Conservation (phyloP, 2,113 vertebrate species). For the Solea senegalensis region DNA sequence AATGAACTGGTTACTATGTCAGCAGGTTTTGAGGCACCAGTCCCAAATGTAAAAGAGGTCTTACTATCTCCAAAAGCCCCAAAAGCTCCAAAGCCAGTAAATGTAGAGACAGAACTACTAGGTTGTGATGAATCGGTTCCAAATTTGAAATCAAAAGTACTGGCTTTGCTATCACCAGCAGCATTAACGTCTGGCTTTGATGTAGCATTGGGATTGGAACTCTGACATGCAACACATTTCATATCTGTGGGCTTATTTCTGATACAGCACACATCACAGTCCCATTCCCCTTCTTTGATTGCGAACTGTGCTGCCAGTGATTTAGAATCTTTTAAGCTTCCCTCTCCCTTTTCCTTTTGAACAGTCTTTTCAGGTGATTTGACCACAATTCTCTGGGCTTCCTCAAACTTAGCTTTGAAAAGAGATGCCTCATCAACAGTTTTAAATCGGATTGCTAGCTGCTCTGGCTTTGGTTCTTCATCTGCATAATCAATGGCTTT, state of each 20-base stretch:
- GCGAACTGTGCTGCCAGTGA: constrained; percentile 77
- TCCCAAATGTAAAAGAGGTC: constrained; percentile 81
- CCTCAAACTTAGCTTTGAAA: constrained; percentile 95
- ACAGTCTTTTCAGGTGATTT: constrained; percentile 54
- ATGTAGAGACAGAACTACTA: constrained; percentile 40
- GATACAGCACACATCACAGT: constrained; percentile 83
- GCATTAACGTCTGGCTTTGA: constrained; percentile 53
- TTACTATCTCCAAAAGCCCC: constrained; percentile 40
- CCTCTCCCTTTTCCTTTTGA: constrained; percentile 49
- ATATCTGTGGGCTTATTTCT: constrained; percentile 79
- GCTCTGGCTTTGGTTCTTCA: constrained; percentile 91
- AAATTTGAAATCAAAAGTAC: constrained; percentile 79
- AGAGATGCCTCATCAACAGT: constrained; percentile 92
- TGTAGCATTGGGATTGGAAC: constrained; percentile 66
- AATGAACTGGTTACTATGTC: constrained; percentile 46
- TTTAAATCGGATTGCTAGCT: constrained; percentile 97
- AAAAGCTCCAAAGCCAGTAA: constrained; percentile 77
- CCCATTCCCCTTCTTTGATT: constrained; percentile 88
- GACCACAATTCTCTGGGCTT: constrained; percentile 83
- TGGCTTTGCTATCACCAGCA: constrained; percentile 58
- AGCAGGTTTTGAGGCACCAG: constrained; percentile 41
- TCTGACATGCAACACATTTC: constrained; percentile 84
- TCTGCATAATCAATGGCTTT: constrained; percentile 96
- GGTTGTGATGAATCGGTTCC: constrained; percentile 72
- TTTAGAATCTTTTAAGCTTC: constrained; percentile 6